Conservation (phyloP, 2,797 vertebrate genomes). For the Pyrocephalus nanus region DNA sequence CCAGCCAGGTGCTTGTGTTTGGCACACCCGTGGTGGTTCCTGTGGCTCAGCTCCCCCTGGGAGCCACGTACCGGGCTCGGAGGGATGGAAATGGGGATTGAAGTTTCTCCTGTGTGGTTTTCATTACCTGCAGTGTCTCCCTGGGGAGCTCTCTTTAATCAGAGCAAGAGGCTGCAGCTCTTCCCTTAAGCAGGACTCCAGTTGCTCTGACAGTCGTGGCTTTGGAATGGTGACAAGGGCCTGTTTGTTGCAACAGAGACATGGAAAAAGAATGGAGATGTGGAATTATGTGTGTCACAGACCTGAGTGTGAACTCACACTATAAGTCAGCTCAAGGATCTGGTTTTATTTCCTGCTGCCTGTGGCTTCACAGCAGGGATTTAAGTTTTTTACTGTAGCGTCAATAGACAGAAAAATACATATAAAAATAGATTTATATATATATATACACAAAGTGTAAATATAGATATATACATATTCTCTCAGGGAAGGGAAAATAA, state of each 20-base stretch:
- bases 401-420: neutral
- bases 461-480: neutral
- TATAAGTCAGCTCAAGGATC: neutral
- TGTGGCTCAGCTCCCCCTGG: neutral
- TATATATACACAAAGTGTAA: no score
- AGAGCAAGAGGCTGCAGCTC: constrained; percentile 77
- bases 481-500: neutral
- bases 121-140: neutral
- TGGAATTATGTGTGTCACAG: neutral
- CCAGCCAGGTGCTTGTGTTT: neutral
- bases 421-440: no score
- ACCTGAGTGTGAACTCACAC: neutral
- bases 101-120: neutral
- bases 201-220: constrained; percentile 76
- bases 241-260: constrained; percentile 35
- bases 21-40: neutral
- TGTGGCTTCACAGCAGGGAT: neutral
- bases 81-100: neutral
- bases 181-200: constrained; percentile 78
- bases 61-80: neutral
- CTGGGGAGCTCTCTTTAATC: constrained; percentile 45
- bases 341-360: neutral
- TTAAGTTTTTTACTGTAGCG: neutral
- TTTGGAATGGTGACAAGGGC: constrained; percentile 69
- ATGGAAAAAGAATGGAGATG: neutral